Percentiles rank a stretch among this genome's conserved stretches.
Evolutionary conservation across 2,113 vertebrate species (phyloP).

Genomic region (Catagonus wagneri): DNA sequence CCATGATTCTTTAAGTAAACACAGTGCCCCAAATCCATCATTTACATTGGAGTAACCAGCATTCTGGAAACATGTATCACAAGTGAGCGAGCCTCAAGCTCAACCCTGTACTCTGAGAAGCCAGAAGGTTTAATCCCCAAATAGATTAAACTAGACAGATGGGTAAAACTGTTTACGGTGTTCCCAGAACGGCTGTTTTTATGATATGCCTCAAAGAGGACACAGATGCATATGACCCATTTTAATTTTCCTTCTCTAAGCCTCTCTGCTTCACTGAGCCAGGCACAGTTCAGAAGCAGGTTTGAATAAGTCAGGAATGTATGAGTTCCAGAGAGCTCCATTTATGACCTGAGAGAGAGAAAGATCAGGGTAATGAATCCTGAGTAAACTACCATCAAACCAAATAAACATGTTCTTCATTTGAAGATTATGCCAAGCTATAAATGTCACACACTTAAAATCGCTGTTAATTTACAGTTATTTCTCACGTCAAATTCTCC

Average conservation of each 20-base stretch:
- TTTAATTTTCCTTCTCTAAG: constrained; percentile 81
- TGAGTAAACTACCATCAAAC: constrained; percentile 64
- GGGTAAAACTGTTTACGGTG: constrained; percentile 83
- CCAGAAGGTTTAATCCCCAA: constrained; percentile 81
- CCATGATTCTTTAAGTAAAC: constrained; percentile 82
- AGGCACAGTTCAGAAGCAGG: constrained; percentile 71
- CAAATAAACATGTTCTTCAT: constrained; percentile 68
- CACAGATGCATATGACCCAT: constrained; percentile 78
- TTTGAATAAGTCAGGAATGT: constrained; percentile 61
- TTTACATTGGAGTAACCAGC: constrained; percentile 78
- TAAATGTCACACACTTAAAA: constrained; percentile 78
- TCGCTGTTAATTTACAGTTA: constrained; percentile 78
- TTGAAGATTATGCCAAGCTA: constrained; percentile 63
- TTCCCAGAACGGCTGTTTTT: constrained; percentile 84
- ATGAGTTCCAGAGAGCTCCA: neutral
- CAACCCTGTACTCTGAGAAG: constrained; percentile 72
- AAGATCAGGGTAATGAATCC: constrained; percentile 65
- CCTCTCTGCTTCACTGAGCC: constrained; percentile 72
- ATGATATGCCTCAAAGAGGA: constrained; percentile 83
- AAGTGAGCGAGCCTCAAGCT: constrained; percentile 62
- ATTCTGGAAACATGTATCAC: constrained; percentile 77
- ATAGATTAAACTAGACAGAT: constrained; percentile 84
- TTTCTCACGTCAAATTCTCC: constrained; percentile 77
- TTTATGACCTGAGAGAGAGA: constrained; percentile 65
- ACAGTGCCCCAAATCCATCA: constrained; percentile 74